A percentile compares a stretch with the other conserved stretches of the same genome.
phyloP scores from a whole-genome alignment of 1,140 invertebrate species.

The Centruroides sculpturatus region DNA sequence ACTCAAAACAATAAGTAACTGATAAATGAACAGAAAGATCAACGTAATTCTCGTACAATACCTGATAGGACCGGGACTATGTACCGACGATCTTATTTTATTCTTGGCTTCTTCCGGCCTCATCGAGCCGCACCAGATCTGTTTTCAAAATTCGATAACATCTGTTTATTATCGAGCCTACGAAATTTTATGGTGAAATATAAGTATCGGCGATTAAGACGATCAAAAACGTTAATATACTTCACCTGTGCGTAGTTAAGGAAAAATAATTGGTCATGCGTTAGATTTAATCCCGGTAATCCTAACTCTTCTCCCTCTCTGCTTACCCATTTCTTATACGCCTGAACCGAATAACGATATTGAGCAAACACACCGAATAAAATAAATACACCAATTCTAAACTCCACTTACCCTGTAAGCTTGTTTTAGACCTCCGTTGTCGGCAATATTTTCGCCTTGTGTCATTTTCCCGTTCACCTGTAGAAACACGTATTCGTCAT shows the following conservation, averaged over 20 bases:
- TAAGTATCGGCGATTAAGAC: no score
- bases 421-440: conserved; percentile 90
- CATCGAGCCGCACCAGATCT: conserved; percentile 96
- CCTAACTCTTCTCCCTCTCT: conserved; percentile 15
- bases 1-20: not conserved
- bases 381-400: no score
- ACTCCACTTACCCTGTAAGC: conserved; percentile 53
- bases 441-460: conserved; percentile 60
- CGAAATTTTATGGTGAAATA: no score
- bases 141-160: not conserved
- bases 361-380: no score
- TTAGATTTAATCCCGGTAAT: conserved; percentile 24
- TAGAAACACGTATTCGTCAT: conserved; percentile 5
- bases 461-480: conserved; percentile 19
- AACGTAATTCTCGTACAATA: conserved; percentile 10
- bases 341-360: conserved; percentile 14
- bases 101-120: conserved; percentile 85
- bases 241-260: conserved; percentile 55
- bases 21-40: not conserved
- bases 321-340: conserved; percentile 22
- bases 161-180: no score
- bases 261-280: conserved; percentile 72
- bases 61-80: conserved; percentile 84
- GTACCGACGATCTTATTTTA: conserved; percentile 85
- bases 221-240: no score